These are phyloP conservation scores for Agapostemon virescens DNA, from an alignment of 2,888 invertebrate genomes.

Conservation along the genomic window DNA sequence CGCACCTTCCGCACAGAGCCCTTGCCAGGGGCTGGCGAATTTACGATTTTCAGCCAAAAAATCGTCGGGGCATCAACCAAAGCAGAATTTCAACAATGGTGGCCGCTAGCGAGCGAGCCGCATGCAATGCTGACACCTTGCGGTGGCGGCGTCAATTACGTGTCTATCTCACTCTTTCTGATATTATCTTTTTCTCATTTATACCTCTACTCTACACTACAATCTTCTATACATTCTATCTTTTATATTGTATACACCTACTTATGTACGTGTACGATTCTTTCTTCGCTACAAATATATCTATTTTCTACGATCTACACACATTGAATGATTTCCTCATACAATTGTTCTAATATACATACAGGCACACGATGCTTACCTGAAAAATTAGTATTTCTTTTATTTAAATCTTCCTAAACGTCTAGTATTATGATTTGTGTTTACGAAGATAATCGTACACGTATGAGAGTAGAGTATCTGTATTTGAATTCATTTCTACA, in stretches of 20 bases:
- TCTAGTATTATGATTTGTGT: background rate
- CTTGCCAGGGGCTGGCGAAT: constrained; percentile 71
- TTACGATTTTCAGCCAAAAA: constrained; percentile 74
- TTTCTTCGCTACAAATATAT: background rate
- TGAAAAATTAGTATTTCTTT: background rate
- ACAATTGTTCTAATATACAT: background rate
- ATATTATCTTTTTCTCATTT: constrained; percentile 16
- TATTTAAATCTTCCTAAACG: background rate
- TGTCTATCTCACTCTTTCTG: constrained; percentile 43
- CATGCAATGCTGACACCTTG: constrained; percentile 73
- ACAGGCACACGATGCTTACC: background rate
- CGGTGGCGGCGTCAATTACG: constrained; percentile 69
- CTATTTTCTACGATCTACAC: background rate
- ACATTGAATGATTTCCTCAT: background rate
- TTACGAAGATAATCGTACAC: background rate
- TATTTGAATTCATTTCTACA: background rate
- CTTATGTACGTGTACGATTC: background rate
- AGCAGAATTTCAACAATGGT: constrained; percentile 79
- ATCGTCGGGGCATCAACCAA: constrained; percentile 78
- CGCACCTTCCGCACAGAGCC: constrained; percentile 74
- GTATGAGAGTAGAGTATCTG: background rate
- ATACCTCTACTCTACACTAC: background rate
- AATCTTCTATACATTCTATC: constrained; percentile 16
- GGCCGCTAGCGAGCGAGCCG: constrained; percentile 73
- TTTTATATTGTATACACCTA: background rate